phyloP scores from a whole-genome alignment of 2,888 invertebrate species.

The Apotomis turbidana region DNA sequence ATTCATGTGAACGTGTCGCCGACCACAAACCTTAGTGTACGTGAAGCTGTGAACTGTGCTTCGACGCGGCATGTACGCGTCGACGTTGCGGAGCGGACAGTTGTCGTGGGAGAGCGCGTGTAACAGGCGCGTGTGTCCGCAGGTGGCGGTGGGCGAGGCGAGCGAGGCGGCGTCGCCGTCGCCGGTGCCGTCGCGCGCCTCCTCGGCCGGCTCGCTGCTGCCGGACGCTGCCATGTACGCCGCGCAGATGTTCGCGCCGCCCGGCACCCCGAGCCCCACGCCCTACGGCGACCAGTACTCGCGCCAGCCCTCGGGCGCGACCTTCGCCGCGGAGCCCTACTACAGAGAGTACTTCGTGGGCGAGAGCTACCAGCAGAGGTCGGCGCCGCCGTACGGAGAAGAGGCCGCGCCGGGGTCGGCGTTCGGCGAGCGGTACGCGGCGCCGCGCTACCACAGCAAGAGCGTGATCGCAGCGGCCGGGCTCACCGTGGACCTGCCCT shows the following conservation, averaged over 20 bases:
- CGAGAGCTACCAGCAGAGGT: constrained; percentile 85
- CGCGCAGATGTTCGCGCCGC: constrained; percentile 87
- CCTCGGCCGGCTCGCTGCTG: constrained; percentile 82
- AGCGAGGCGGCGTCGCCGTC: constrained; percentile 86
- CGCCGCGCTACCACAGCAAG: constrained; percentile 89
- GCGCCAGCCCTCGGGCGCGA: constrained; percentile 74
- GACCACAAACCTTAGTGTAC: constrained; percentile 71
- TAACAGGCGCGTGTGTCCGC: constrained; percentile 86
- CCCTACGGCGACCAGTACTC: constrained; percentile 82
- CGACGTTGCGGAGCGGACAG: constrained; percentile 84
- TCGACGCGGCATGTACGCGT: constrained; percentile 83
- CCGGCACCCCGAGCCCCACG: constrained; percentile 87
- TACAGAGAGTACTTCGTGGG: constrained; percentile 91
- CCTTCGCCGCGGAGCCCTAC: constrained; percentile 89
- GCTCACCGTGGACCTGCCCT: constrained; percentile 96
- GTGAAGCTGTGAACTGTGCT: constrained; percentile 80
- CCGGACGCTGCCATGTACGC: constrained; percentile 87
- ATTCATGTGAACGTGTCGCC: constrained; percentile 68
- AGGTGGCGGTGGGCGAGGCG: constrained; percentile 82
- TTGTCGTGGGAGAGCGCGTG: constrained; percentile 85
- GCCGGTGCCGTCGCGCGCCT: constrained; percentile 86
- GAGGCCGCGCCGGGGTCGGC: constrained; percentile 85
- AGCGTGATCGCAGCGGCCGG: constrained; percentile 90
- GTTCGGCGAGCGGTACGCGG: constrained; percentile 88
- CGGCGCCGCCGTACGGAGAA: constrained; percentile 82